Evolutionary conservation across 1,140 invertebrate genomes (phyloP).

Genomic region (Aphidius ervi): DNA sequence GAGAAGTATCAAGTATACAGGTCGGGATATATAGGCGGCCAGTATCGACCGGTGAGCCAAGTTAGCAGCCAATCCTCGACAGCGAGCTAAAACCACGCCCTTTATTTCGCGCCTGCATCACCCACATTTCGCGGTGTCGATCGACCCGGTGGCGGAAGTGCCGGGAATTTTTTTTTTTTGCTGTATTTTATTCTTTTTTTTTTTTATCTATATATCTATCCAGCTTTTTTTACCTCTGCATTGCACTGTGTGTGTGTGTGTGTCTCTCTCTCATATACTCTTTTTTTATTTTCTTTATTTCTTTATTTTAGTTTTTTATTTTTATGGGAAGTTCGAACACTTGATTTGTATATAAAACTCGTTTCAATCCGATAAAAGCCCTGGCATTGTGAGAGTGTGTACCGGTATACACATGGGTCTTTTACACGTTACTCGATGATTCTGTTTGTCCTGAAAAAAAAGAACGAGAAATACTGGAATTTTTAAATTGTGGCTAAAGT

Average conservation of each 20-base stretch:
- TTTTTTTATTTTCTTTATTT: slow-evolving; percentile 5
- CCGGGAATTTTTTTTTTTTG: slow-evolving; percentile 18
- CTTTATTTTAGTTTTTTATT: slow-evolving; percentile 16
- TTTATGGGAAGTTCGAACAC: slow-evolving; percentile 18
- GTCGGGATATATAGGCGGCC: slow-evolving; percentile 46
- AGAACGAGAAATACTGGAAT: background rate
- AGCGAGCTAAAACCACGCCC: slow-evolving; percentile 54
- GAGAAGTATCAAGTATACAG: slow-evolving; percentile 51
- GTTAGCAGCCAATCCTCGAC: slow-evolving; percentile 52
- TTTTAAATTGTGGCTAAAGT: too few species aligned
- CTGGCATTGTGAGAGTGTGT: slow-evolving; percentile 11
- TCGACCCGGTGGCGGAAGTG: slow-evolving; percentile 32
- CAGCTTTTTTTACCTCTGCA: background rate
- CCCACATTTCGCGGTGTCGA: slow-evolving; percentile 43
- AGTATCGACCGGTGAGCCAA: slow-evolving; percentile 53
- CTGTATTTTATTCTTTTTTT: slow-evolving; percentile 14
- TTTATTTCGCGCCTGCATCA: slow-evolving; percentile 53
- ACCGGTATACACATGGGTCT: slow-evolving; percentile 8
- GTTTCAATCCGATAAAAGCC: slow-evolving; percentile 18
- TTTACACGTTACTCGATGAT: slow-evolving; percentile 6
- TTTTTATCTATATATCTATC: slow-evolving; percentile 5
- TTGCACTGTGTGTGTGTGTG: background rate
- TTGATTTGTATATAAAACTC: slow-evolving; percentile 20
- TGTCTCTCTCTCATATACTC: background rate
- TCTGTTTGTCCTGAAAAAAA: slow-evolving; percentile 13